Evolutionary conservation across 1,140 invertebrate species (phyloP).

Genomic region (Cecropterus lyciades): DNA sequence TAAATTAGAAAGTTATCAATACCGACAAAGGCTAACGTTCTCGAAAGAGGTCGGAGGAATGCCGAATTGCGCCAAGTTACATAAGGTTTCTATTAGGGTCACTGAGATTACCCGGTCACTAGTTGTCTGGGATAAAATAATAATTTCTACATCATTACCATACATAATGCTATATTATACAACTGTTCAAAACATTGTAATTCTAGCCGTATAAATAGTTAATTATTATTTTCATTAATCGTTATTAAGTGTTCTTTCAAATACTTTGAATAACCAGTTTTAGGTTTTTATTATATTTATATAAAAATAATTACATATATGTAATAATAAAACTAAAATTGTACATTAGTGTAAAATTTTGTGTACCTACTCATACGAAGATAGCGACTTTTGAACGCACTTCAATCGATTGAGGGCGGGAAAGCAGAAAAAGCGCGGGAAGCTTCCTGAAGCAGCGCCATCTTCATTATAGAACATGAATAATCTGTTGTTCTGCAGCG

Average conservation of each 20-base stretch:
- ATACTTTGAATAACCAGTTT: too few species aligned
- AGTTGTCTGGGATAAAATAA: neutral
- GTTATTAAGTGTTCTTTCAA: too few species aligned
- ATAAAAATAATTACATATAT: too few species aligned
- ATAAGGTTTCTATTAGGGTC: slow-evolving; percentile 25
- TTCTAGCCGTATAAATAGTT: too few species aligned
- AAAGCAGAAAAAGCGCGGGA: slow-evolving; percentile 61
- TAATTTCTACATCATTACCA: too few species aligned
- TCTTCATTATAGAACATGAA: slow-evolving; percentile 27
- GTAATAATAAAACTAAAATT: too few species aligned
- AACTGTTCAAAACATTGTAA: too few species aligned
- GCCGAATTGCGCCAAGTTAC: slow-evolving; percentile 29
- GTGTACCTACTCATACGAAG: neutral
- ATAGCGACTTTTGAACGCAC: slow-evolving; percentile 44
- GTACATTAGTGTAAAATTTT: too few species aligned
- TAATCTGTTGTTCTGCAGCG: too few species aligned
- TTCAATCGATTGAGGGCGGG: slow-evolving; percentile 58
- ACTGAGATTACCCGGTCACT: slow-evolving; percentile 3
- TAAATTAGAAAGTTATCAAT: slow-evolving; percentile 18
- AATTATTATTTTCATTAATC: too few species aligned
- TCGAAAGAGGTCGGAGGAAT: slow-evolving; percentile 22
- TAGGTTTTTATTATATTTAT: too few species aligned
- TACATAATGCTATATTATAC: too few species aligned
- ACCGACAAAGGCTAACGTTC: slow-evolving; percentile 25
- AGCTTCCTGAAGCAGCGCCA: slow-evolving; percentile 42